Base-by-base conservation (phyloP, 2,797 vertebrate species). In the Scolopax rusticola region DNA sequence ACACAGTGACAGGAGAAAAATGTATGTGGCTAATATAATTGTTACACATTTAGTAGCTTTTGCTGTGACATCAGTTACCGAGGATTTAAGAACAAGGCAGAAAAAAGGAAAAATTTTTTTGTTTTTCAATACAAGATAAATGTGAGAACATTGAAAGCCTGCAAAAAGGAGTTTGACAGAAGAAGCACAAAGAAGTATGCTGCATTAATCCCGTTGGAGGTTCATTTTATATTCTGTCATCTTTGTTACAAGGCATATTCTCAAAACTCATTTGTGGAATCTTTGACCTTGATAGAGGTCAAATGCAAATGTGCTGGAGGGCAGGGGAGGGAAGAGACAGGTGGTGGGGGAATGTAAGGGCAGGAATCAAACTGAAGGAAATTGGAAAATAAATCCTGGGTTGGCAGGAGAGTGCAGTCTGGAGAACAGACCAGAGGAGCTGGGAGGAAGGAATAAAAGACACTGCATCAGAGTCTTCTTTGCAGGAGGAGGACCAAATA, bases 21-120 rank as follows among this genome's bases (percentile, higher is more conserved):
- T 70, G 32, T 79, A 64, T 73, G 77, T 79, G 60, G 77, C 83
- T 90, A 91, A 82, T 86, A 79, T 90, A 94, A 96, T 95, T 96
- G 87, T 94, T 95, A 95, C 87, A 92, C 91, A 95, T 95, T 84
- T 76, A 88, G 76, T 89, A 70, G 61, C 87, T 95, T 93, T 83
- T 87, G 56, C 94, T 93, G 56, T 57, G 63, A 91, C 69, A 93
- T 93, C 90, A 74, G 73, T 92, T 93, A 78, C 68, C 50, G 77
- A 57, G 50, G 60, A 65, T 75, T 96, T 92, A 92, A 95, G 80
- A 95, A 70, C 54, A 43, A 91, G 45, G 63, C 33, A 68, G 50
- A 51, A 68, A 47, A 57, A 68, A n/a, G 5, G 28, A 33, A 92
- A 69, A 51, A 3, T 2, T 3, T 1, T 60, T 71, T 86, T 51